Base-by-base conservation (phyloP, 2,888 invertebrate species). In the Catocala fraxini region DNA sequence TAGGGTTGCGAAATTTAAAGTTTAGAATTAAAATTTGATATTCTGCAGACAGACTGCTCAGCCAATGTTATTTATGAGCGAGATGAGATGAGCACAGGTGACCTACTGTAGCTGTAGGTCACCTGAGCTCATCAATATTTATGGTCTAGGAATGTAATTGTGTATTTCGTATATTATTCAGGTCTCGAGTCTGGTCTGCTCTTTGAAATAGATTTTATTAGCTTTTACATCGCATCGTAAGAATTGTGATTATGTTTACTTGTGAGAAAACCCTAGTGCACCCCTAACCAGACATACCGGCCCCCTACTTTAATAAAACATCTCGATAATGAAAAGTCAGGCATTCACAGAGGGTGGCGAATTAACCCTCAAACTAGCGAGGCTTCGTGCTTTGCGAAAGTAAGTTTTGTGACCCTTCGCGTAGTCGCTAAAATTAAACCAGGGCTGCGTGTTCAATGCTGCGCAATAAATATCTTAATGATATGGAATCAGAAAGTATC, bases 301-400 rank as follows among this genome's bases (percentile, higher is more conserved):
- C 85, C 91, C 35, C 92, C 93, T 90, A 75, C 90, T 90, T 93
- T 93, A 93, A 94, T 94, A 94, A 93, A 94, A 94, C 94, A 94
- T 94, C 94, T 93, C 93, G 94, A 94, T 93, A 94, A 94, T 94
- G 94, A 94, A 94, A 94, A 94, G 94, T 94, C 94, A 93, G 94
- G 83, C 91, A 89, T 92, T 93, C 91, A 89, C 83, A 83, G 92
- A 91, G 94, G 94, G 93, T 92, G 89, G 89, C 85, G 89, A 87
- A 89, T 89, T 87, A 87, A 89, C 92, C 92, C 91, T 89, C 90
- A 71, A 75, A 75, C 70, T 70, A 67, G 33, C 70, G 66, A 65
- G 65, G 64, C 56, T 62, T 63, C 39, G 69, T 74, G 77, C 72
- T 82, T 73, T 51, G 75, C 85, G 68, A 93, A 89, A 88, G 74